Evolutionary conservation across 2,888 invertebrate species (phyloP).

Genomic region (Drosophila mercatorum): DNA sequence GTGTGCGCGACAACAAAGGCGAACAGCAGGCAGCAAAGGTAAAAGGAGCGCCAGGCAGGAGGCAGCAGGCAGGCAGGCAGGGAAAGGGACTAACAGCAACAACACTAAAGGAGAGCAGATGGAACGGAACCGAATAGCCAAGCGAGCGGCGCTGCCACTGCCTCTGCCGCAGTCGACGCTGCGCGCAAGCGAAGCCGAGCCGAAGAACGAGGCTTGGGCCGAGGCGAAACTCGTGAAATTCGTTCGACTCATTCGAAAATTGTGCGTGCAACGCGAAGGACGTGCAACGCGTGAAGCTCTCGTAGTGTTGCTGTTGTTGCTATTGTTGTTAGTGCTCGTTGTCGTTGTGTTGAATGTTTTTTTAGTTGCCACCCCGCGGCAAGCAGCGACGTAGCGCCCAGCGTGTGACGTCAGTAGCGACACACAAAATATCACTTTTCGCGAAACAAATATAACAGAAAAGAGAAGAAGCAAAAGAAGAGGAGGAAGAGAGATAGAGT

Average conservation of each 20-base stretch:
- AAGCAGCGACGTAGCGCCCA: conserved; percentile 15
- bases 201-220: conserved; percentile 9
- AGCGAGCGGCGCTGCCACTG: conserved; percentile 3
- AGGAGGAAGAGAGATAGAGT: not conserved
- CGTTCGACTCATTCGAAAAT: conserved; percentile 75
- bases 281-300: conserved; percentile 51
- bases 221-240: conserved; percentile 17
- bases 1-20: conserved; percentile 23
- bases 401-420: conserved; percentile 45
- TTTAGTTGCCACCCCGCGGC: conserved; percentile 38
- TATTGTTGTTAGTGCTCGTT: conserved; percentile 5
- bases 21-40: conserved; percentile 40
- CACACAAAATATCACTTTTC: conserved; percentile 7
- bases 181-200: conserved; percentile 15
- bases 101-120: conserved; percentile 40
- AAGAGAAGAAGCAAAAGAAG: not conserved
- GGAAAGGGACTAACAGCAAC: conserved; percentile 11
- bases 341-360: conserved; percentile 15
- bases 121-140: conserved; percentile 33
- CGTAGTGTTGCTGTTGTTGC: not conserved
- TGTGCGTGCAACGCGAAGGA: conserved; percentile 81
- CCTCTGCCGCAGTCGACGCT: not conserved
- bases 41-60: conserved; percentile 20
- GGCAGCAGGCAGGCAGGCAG: conserved; percentile 3
- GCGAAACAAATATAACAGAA: not conserved